Evolutionary conservation across 2,113 vertebrate genomes (phyloP).

Genomic region (Hydropotes inermis): DNA sequence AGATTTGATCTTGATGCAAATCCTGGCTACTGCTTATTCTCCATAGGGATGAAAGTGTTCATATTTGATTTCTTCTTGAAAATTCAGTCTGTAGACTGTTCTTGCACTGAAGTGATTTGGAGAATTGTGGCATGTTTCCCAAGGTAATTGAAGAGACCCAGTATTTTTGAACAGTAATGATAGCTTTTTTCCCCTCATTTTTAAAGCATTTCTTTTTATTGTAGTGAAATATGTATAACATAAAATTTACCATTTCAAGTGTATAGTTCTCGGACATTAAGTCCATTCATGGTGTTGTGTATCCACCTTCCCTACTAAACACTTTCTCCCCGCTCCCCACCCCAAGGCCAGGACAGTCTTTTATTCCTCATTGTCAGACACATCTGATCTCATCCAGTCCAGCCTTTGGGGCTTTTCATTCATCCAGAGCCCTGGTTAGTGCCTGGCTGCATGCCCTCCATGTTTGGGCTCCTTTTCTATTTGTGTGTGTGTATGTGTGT

Average conservation of each 20-base stretch:
- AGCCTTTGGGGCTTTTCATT: not conserved
- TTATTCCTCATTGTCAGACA: not conserved
- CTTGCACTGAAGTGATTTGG: not conserved
- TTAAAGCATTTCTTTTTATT: not conserved
- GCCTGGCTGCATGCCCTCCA: fast-evolving
- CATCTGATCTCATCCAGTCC: not conserved
- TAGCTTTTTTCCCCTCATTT: not conserved
- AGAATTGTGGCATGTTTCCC: not conserved
- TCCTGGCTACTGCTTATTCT: not conserved
- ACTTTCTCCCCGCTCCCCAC: fast-evolving
- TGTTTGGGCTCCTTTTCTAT: not conserved
- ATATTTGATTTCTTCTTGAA: not conserved
- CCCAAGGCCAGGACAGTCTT: not conserved
- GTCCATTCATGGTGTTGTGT: not conserved
- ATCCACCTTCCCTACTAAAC: not conserved
- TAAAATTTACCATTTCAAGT: not conserved
- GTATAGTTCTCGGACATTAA: not conserved
- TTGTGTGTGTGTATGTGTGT: not conserved
- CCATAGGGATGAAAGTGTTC: not conserved
- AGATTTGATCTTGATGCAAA: not conserved
- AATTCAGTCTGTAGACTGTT: not conserved
- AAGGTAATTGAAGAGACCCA: not conserved
- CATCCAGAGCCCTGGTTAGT: not conserved
- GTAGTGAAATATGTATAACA: not conserved
- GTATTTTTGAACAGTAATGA: not conserved